A percentile compares a stretch with the other conserved stretches of the same genome.
phyloP scores from a whole-genome alignment of 2,113 vertebrate genomes.

The Myocastor coypus region DNA sequence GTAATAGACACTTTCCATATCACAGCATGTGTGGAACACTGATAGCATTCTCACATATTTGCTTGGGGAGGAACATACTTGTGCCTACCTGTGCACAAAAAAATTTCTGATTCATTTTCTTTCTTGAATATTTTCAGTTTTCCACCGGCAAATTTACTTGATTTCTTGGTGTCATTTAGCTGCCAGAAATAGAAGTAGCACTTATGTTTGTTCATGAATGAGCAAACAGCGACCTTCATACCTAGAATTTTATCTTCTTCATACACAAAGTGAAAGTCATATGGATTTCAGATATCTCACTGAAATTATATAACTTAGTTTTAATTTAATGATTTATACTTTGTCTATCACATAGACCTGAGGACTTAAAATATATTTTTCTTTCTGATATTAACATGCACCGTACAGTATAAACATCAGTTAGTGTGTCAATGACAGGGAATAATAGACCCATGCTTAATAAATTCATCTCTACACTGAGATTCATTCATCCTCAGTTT shows the following conservation, averaged over 20 bases:
- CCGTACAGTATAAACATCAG: not conserved
- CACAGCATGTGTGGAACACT: not conserved
- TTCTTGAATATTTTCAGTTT: not conserved
- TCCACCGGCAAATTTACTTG: not conserved
- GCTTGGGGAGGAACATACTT: not conserved
- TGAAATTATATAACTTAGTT: not conserved
- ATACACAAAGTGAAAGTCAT: no score
- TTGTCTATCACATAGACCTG: not conserved
- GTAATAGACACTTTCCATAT: not conserved
- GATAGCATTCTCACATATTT: not conserved
- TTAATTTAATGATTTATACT: not conserved
- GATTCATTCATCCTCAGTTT: not conserved
- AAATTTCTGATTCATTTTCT: not conserved
- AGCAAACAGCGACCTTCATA: slow-evolving; percentile 53
- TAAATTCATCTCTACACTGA: not conserved
- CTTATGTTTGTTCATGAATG: slow-evolving; percentile 24
- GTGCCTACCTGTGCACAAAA: not conserved
- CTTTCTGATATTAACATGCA: slow-evolving; percentile 14
- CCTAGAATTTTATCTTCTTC: not conserved
- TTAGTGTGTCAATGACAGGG: not conserved
- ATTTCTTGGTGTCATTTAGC: not conserved
- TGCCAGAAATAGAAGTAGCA: not conserved
- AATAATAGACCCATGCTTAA: not conserved
- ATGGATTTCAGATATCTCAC: no score
- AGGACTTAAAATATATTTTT: not conserved